Base-by-base conservation (phyloP, 2,888 invertebrate genomes). In the Xanthorhoe spadicearia region DNA sequence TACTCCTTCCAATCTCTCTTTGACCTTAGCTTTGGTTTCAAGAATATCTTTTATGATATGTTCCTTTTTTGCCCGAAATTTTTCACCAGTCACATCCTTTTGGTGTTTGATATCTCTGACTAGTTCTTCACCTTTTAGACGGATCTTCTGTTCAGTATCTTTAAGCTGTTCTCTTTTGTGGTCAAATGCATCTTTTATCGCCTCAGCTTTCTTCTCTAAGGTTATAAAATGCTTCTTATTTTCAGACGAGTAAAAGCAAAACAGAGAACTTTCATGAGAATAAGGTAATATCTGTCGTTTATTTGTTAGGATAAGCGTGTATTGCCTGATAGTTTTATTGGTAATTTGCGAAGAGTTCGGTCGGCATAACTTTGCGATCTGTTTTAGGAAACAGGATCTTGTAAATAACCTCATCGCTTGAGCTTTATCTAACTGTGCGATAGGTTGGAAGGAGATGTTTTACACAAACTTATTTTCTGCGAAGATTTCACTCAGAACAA, bases 1-100 rank as follows among this genome's bases (percentile, higher is more conserved):
- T 74, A 96, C 95, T 84, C 95, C 95, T 81, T 96, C 96, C 74
- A 97, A 94, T 82, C 94, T 95, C 76, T 95, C 96, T 80, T 94
- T 95, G 13, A 96, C 95, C 84, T 95, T 96, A 48, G 95, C 94
- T 79, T 94, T 95, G 0, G 95, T 96, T 82, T 95, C 95, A 74
- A 95, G 94, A 70, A 96, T 95, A 83, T 96, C 96, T 82, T 95
- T 94, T 6, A 96, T 94, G 50, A 96, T 85, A 61, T 94, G 89
- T 76, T 95, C 94, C 69, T 95, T 95, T 74, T 94, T 95, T 59
- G 94, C 94, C 78, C 94, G 92, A n/a, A 93, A 65, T 73, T 85
- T 92, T 64, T 88, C 86, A 18, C 84, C 90, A 9, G 93, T 92
- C 1, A 90, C 74, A 73, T 90, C 86, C 69, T 85, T 92, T 64